Evolutionary conservation across 2,113 vertebrate genomes (phyloP), one percentile per base, ranked within the genome.

Genomic region (Campylomormyrus tamandua): DNA sequence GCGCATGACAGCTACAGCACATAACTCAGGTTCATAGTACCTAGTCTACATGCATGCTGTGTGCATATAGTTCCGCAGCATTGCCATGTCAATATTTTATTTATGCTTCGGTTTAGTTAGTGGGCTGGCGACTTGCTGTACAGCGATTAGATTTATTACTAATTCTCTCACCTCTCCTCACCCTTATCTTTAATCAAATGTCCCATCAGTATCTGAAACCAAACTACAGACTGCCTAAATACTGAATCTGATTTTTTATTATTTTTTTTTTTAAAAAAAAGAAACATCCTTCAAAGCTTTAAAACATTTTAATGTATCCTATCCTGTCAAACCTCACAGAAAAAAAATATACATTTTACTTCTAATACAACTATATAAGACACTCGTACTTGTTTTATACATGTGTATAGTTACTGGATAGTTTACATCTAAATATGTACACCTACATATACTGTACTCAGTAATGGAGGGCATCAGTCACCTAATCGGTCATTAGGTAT

Each of bases 31-130:
- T 66, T 66, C n/a, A 85, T 85, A 85, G 8, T 49, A 5, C 24
- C 42, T 13, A 49, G 83, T 50, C 50, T 27, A 50, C 24, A 13
- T 50, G 24, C 3, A 49, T 50, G 3, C 48, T 85, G 45, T 45
- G 35, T 85, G 42, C 21, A 24, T 85, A 24, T 48, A 1, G 42
- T 48, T 49, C 39, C 10, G 0, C 24, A 27, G 24, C 42, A 21
- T 86, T 86, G 83, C 46, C 45, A 50, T 86, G 45, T 86, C 45
- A 86, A 31, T 86, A 86, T 50, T 86, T 50, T 49, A 86, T 49
- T 27, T 50, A 86, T 86, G 83, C n/a, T 11, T 50, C 45, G 6
- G 3, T 86, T 49, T 50, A 80, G 13, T 31, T 86, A 86, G n/a
- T 48, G n/a, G 45, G 24, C 48, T 49, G 83, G 45, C 45, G 27